Evolutionary conservation across 2,113 vertebrate species (phyloP).

Genomic region (Echinops telfairi): DNA sequence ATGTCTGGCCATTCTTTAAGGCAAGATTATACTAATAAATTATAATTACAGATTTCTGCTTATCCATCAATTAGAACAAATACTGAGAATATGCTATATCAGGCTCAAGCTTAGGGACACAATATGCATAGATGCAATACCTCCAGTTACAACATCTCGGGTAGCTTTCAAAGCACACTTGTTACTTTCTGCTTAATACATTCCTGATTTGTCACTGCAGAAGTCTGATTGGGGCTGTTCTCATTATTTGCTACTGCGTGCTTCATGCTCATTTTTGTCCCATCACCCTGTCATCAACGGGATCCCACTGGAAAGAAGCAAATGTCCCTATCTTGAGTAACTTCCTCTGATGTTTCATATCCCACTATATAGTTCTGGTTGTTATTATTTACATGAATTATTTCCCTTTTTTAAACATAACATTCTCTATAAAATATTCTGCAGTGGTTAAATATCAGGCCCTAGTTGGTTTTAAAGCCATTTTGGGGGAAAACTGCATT

Average conservation of each 20-base stretch:
- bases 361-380: not conserved
- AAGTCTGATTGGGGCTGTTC: rapidly evolving
- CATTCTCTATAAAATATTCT: not conserved
- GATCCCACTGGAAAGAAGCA: not conserved
- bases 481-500: not conserved
- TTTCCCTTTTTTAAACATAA: not conserved
- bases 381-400: not conserved
- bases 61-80: not conserved
- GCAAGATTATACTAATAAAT: not conserved
- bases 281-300: not conserved
- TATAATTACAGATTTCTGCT: not conserved
- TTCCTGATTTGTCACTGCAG: rapidly evolving
- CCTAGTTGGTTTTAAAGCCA: not conserved
- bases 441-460: not conserved
- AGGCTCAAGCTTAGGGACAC: not conserved
- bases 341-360: not conserved
- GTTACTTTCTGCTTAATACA: not conserved
- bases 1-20: not conserved
- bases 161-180: not conserved
- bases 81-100: not conserved
- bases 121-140: not conserved
- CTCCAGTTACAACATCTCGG: not conserved
- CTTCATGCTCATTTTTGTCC: not conserved
- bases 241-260: not conserved
- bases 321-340: not conserved